These are phyloP conservation scores for Chiroxiphia lanceolata DNA, from an alignment of 2,797 vertebrate species.

Conservation along the genomic window DNA sequence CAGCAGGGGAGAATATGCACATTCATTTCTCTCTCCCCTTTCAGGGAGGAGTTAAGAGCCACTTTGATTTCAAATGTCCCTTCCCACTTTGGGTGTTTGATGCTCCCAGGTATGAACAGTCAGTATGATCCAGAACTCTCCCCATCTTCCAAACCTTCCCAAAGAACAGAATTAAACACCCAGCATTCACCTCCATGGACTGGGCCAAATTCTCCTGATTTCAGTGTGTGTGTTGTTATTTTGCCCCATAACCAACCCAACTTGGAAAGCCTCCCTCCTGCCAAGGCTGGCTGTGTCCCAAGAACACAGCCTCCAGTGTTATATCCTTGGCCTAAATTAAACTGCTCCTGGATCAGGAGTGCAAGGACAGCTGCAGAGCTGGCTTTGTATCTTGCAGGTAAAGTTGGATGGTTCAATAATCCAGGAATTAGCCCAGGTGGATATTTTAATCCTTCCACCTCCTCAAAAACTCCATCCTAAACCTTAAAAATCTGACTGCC, in stretches of 20 bases:
- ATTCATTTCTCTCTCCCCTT: neutral
- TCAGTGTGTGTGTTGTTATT: neutral
- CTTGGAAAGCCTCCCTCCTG: neutral
- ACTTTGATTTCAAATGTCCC: neutral
- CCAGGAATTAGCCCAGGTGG: neutral
- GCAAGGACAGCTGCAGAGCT: constrained; percentile 18
- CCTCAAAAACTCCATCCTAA: neutral
- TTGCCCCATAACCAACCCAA: neutral
- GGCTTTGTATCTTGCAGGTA: neutral
- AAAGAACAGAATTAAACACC: neutral
- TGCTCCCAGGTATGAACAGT: neutral
- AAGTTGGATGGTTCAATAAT: neutral
- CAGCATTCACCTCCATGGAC: neutral
- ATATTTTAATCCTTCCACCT: neutral
- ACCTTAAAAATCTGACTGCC: neutral
- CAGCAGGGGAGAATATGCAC: neutral
- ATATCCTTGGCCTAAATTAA: constrained; percentile 23
- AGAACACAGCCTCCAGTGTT: neutral
- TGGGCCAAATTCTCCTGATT: neutral
- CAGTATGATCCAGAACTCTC: neutral
- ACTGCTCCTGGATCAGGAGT: neutral
- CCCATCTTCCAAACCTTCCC: neutral
- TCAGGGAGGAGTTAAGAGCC: neutral
- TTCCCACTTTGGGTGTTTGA: neutral
- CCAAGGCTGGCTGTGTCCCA: neutral